Base-by-base conservation (phyloP, 2,113 vertebrate species). In the Menidia beryllina region DNA sequence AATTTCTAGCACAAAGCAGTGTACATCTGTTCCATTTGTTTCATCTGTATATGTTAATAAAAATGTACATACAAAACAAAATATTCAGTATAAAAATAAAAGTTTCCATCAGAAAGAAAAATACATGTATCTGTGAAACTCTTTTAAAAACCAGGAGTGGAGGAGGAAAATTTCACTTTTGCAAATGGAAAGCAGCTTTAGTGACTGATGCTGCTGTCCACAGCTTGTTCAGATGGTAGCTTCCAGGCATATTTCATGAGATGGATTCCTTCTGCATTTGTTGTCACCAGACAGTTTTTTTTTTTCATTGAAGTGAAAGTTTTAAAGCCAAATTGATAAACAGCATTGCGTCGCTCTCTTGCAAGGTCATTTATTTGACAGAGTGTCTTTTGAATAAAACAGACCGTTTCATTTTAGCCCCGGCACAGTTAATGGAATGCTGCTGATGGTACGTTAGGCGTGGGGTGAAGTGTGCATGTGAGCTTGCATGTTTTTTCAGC, bases 331-430 rank as follows among this genome's bases (percentile, higher is more conserved):
- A 84, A 88, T 86, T 75, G 62, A 91, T 90, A 86, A 90, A 90
- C 82, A 81, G 58, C 34, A 47, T 67, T 67, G 58, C 65, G 24
- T 83, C 24, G 41, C 13, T 77, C 56, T 80, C 41, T 83, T 81
- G 82, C 76, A 77, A 84, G 82, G 87, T 89, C 77, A 83, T 92
- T 91, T 91, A 79, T 90, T 87, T 91, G 81, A 91, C 84, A 80
- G 65, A 90, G 79, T 88, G 85, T 86, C 62, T 79, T 83, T 87
- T 75, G 73, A 86, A 72, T 65, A 75, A 88, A 90, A 74, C 79
- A 65, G 83, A 71, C 83, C 75, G 55, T 91, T 88, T 89, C 76
- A 81, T 89, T 91, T 83, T 69, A 72, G 74, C 48, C 53, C 77
- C 67, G 68, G 62, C 58, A 62, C 59, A 21, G 25, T 88, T 89